Evolutionary conservation across 2,888 invertebrate genomes (phyloP).

Genomic region (Melinaea menophilus): DNA sequence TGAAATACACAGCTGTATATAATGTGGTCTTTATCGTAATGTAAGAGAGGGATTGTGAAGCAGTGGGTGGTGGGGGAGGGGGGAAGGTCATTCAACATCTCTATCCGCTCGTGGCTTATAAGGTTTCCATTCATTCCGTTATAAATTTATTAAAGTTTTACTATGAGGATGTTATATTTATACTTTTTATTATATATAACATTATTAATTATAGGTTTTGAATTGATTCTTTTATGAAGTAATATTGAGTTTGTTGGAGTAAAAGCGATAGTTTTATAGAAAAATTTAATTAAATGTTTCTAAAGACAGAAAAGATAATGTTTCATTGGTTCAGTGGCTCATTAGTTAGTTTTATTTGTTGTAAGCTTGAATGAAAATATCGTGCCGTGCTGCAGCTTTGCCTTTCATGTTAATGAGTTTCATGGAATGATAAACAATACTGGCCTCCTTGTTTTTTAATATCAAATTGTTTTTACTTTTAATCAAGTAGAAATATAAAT

Average conservation of each 20-base stretch:
- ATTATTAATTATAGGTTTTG: too few species aligned
- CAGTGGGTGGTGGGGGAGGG: conserved; percentile 1
- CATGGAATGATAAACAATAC: conserved; percentile 23
- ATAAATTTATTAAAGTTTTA: conserved; percentile 3
- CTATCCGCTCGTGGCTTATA: conserved; percentile 7
- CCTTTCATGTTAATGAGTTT: conserved; percentile 25
- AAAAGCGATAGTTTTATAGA: too few species aligned
- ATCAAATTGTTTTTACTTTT: too few species aligned
- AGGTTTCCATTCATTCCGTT: background rate
- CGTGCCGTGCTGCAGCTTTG: conserved; percentile 16
- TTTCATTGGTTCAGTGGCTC: conserved; percentile 1
- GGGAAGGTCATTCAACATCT: conserved; percentile 15
- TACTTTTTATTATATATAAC: too few species aligned
- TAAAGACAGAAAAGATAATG: too few species aligned
- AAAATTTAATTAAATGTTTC: too few species aligned
- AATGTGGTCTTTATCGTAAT: conserved; percentile 13
- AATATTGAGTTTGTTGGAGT: too few species aligned
- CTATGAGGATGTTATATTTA: too few species aligned
- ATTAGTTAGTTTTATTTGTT: conserved; percentile 22
- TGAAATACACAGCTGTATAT: conserved; percentile 3
- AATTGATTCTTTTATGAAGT: too few species aligned
- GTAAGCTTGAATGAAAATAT: conserved; percentile 20
- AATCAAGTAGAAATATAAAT: too few species aligned
- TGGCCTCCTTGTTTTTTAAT: too few species aligned
- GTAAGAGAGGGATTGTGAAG: conserved; percentile 16